phyloP scores from a whole-genome alignment of 2,888 invertebrate genomes.

The Cryptus armator region DNA sequence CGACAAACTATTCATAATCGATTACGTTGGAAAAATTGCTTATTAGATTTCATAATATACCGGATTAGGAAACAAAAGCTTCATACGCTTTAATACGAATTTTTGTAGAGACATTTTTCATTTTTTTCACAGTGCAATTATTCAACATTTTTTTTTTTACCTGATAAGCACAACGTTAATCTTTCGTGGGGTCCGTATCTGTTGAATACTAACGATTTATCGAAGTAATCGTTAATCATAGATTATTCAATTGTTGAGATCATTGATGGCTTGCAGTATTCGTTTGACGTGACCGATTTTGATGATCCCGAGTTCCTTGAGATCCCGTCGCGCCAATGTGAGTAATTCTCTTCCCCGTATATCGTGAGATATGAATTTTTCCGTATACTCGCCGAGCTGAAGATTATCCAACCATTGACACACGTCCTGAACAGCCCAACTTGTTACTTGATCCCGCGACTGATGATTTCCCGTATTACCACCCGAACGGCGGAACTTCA shows the following conservation, averaged over 20 bases:
- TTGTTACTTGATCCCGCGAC: slow-evolving; percentile 81
- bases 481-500: slow-evolving; percentile 87
- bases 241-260: slow-evolving; percentile 86
- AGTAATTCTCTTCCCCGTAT: slow-evolving; percentile 96
- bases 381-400: slow-evolving; percentile 95
- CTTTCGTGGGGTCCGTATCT: slow-evolving; percentile 33
- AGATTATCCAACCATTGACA: slow-evolving; percentile 95
- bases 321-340: slow-evolving; percentile 93
- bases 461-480: slow-evolving; percentile 83
- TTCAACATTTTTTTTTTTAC: slow-evolving; percentile 6
- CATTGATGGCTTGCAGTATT: slow-evolving; percentile 96
- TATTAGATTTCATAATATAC: background rate
- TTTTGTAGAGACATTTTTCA: background rate
- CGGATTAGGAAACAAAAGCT: background rate
- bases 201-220: slow-evolving; percentile 35
- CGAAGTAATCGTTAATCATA: slow-evolving; percentile 13
- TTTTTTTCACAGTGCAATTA: slow-evolving; percentile 12
- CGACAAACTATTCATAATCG: no score
- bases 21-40: no score
- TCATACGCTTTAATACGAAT: background rate
- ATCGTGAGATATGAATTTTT: slow-evolving; percentile 96
- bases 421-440: slow-evolving; percentile 96
- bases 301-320: slow-evolving; percentile 96
- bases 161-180: slow-evolving; percentile 32
- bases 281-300: slow-evolving; percentile 99